These are phyloP conservation scores for Isichthys henryi DNA, from an alignment of 2,113 vertebrate genomes.

Conservation along the genomic window DNA sequence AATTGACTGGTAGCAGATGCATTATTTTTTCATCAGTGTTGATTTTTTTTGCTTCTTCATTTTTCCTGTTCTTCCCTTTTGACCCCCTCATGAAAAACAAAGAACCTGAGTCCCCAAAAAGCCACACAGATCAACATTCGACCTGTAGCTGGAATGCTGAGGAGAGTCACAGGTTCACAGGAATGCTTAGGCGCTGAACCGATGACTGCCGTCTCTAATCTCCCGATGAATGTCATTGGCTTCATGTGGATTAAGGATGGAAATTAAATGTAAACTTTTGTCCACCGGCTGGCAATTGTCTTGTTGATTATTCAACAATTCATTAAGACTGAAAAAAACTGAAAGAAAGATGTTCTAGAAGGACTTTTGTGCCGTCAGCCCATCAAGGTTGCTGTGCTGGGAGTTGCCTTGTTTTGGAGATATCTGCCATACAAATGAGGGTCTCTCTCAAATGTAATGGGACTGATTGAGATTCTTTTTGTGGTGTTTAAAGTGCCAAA, in stretches of 20 bases:
- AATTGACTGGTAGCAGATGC: neutral
- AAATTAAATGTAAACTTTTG: conserved; percentile 3
- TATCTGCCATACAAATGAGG: neutral
- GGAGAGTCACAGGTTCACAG: neutral
- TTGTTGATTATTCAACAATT: neutral
- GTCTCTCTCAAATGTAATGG: neutral
- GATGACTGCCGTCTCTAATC: neutral
- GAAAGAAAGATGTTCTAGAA: neutral
- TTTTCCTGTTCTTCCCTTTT: neutral
- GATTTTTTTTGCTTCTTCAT: neutral
- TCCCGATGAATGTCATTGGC: neutral
- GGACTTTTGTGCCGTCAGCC: neutral
- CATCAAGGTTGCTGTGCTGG: neutral
- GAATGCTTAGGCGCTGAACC: neutral
- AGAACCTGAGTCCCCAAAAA: neutral
- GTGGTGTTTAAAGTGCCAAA: neutral
- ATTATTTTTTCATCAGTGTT: neutral
- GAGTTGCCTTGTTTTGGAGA: neutral
- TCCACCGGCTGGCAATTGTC: neutral
- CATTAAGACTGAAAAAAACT: neutral
- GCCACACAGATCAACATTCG: neutral
- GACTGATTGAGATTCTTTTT: neutral
- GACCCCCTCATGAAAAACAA: neutral
- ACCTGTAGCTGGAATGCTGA: neutral
- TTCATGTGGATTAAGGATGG: conserved; percentile 2